phyloP scores from a whole-genome alignment of 2,113 vertebrate genomes.

The Helogale parvula region DNA sequence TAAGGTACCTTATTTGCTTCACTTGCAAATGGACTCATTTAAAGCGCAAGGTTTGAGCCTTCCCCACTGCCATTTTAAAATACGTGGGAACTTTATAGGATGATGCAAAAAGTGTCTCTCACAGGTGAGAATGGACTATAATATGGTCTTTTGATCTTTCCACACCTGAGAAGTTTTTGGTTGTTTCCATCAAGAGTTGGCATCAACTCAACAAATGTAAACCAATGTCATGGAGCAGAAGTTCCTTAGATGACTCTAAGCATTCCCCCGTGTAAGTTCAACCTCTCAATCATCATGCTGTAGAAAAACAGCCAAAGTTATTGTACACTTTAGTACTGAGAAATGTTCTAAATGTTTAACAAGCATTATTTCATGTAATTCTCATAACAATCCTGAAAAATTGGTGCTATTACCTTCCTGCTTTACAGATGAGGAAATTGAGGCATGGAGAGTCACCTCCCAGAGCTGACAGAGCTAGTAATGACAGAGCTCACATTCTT shows the following conservation, averaged over 20 bases:
- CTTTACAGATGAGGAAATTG: neutral
- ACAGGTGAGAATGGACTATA: neutral
- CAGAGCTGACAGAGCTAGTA: neutral
- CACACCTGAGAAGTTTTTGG: neutral
- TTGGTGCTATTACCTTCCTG: neutral
- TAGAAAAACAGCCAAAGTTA: neutral
- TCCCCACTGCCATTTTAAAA: neutral
- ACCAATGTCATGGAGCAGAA: neutral
- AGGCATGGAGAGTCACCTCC: neutral
- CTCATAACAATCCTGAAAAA: neutral
- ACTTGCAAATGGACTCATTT: neutral
- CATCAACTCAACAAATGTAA: too few relatives aligned
- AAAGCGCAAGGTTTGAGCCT: neutral
- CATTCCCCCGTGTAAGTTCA: neutral
- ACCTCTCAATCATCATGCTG: neutral
- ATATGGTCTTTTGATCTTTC: neutral
- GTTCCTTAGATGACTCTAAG: neutral
- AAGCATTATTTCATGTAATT: neutral
- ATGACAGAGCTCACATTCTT: neutral
- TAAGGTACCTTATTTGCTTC: neutral
- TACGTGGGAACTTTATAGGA: neutral
- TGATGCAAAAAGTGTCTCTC: neutral
- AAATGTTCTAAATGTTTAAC: neutral
- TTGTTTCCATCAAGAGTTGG: constrained; percentile 2
- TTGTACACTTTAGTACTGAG: neutral